Conservation (phyloP, 2,113 vertebrate genomes). For the Bettongia penicillata region DNA sequence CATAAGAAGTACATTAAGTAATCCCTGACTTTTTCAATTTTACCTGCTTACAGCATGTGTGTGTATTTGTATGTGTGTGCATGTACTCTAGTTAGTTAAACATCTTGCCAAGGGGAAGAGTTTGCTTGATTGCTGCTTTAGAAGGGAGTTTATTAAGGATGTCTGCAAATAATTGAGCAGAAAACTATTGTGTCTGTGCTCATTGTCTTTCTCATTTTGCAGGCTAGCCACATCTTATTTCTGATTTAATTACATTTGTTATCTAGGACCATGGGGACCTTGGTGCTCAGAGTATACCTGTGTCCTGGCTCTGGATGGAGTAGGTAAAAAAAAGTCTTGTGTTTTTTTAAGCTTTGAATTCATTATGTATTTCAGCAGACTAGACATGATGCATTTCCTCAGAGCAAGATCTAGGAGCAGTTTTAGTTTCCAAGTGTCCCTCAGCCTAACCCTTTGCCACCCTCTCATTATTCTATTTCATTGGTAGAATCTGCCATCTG, state of each 20-base stretch:
- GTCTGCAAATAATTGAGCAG: slow-evolving; percentile 53
- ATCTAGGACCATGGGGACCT: neutral
- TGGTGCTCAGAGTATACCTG: neutral
- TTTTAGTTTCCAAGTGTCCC: neutral
- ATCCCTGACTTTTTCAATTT: slow-evolving; percentile 62
- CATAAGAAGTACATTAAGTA: slow-evolving; percentile 35
- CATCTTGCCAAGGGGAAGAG: slow-evolving; percentile 62
- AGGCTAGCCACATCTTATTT: slow-evolving; percentile 1
- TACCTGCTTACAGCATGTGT: slow-evolving; percentile 47
- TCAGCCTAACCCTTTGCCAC: neutral
- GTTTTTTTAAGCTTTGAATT: slow-evolving; percentile 20
- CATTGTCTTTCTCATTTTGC: slow-evolving; percentile 6
- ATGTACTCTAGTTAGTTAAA: slow-evolving; percentile 16
- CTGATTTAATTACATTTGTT: slow-evolving; percentile 51
- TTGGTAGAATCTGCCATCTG: neutral
- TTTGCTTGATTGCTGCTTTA: slow-evolving; percentile 60
- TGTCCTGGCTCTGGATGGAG: neutral
- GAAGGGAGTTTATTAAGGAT: slow-evolving; percentile 46
- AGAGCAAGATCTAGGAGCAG: neutral
- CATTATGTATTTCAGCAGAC: neutral
- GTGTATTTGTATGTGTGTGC: neutral
- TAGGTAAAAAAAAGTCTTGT: neutral
- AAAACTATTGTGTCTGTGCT: neutral
- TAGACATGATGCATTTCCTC: neutral
- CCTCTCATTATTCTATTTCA: neutral